These are phyloP conservation scores for Enteromius paludinosus DNA, from an alignment of 2,797 vertebrate genomes.

Conservation along the genomic window DNA sequence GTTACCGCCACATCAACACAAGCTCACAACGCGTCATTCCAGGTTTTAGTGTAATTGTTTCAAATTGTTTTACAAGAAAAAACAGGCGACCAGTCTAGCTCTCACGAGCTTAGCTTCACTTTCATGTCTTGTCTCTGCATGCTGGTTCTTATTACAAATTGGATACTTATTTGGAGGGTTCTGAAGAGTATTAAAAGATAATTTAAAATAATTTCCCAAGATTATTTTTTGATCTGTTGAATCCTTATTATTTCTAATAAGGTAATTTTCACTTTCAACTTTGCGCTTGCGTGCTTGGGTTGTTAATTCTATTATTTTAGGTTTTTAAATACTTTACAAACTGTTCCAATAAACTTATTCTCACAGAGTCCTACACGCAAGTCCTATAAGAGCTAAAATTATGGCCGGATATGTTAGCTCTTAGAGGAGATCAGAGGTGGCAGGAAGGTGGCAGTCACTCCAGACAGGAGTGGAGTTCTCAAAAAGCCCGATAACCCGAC, in stretches of 20 bases:
- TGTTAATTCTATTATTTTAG: background rate
- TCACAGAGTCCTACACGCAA: constrained; percentile 32
- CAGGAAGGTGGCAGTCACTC: constrained; percentile 79
- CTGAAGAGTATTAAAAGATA: constrained; percentile 15
- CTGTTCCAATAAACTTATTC: background rate
- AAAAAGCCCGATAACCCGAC: constrained; percentile 51
- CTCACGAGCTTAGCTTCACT: constrained; percentile 7
- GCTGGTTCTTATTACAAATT: constrained; percentile 31
- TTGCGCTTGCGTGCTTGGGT: background rate
- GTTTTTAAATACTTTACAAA: constrained; percentile 4
- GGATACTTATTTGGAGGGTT: constrained; percentile 20
- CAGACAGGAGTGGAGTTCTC: constrained; percentile 71
- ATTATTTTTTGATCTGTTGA: constrained; percentile 5
- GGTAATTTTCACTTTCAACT: constrained; percentile 13
- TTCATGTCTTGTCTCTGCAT: constrained; percentile 27
- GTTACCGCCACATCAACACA: constrained; percentile 3
- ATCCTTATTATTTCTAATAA: constrained; percentile 34
- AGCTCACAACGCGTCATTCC: background rate
- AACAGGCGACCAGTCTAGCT: background rate
- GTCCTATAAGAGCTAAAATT: constrained; percentile 64
- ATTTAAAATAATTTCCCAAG: constrained; percentile 1
- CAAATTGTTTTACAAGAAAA: constrained; percentile 27
- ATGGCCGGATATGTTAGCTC: constrained; percentile 64
- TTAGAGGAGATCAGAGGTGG: constrained; percentile 62
- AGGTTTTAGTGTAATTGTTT: constrained; percentile 24